Evolutionary conservation across 2,888 invertebrate genomes (phyloP).

Genomic region (Amaurobius ferox): DNA sequence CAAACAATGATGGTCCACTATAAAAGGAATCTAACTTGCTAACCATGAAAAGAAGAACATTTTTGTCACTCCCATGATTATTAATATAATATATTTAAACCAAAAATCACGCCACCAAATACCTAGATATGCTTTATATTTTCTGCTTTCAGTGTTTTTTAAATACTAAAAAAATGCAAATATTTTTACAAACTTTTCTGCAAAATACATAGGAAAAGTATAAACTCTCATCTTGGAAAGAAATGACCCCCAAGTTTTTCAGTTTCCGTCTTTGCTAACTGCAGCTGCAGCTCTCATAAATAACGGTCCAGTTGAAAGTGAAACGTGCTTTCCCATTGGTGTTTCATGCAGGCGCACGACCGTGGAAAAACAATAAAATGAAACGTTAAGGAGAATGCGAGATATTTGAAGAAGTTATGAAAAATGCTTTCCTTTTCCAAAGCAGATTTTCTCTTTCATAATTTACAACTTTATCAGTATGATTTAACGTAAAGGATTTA

Average conservation of each 20-base stretch:
- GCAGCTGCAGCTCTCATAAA: constrained; percentile 2
- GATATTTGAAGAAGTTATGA: background rate
- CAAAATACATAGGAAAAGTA: background rate
- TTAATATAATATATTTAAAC: too few species aligned
- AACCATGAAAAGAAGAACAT: too few species aligned
- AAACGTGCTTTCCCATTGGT: background rate
- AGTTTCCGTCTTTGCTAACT: background rate
- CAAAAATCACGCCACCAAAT: too few species aligned
- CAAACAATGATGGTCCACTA: too few species aligned
- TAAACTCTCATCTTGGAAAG: background rate
- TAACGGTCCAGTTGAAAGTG: constrained; percentile 16
- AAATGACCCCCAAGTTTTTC: constrained; percentile 1
- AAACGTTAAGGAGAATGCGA: background rate
- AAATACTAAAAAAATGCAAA: too few species aligned
- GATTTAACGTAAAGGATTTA: too few species aligned
- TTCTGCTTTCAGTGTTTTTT: too few species aligned
- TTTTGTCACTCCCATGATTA: too few species aligned
- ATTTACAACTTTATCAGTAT: background rate
- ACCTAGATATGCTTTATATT: too few species aligned
- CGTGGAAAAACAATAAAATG: background rate
- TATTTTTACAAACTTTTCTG: background rate
- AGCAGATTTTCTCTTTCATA: background rate
- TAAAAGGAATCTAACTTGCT: too few species aligned
- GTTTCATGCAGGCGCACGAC: background rate
- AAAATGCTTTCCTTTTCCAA: background rate